Evolutionary conservation across 1,140 invertebrate species (phyloP).

Genomic region (Drosophila seguyi): DNA sequence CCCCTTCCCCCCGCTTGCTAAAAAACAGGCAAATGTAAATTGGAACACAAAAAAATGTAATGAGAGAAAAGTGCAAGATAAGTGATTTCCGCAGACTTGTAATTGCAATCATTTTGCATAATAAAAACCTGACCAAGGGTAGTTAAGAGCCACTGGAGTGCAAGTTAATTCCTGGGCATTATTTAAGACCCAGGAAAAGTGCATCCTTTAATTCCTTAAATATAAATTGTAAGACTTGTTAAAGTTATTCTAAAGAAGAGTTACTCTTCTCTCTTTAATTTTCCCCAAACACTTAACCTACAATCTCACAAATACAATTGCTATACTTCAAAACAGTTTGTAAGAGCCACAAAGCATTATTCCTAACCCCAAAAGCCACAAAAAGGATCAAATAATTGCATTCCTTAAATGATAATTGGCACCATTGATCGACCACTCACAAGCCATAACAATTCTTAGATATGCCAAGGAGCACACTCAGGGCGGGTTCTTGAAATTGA

Average conservation of each 20-base stretch:
- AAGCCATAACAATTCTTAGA: constrained; percentile 25
- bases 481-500: constrained; percentile 11
- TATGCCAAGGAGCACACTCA: constrained; percentile 18
- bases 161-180: not conserved
- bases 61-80: constrained; percentile 3
- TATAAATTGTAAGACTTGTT: too few relatives aligned
- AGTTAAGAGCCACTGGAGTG: constrained; percentile 2
- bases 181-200: not conserved
- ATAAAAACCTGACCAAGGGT: not conserved
- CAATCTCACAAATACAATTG: not conserved
- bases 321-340: not conserved
- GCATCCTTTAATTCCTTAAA: not conserved
- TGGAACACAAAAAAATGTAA: not conserved
- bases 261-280: too few relatives aligned
- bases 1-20: not conserved
- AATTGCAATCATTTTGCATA: constrained; percentile 16
- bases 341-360: not conserved
- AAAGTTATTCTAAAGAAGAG: too few relatives aligned
- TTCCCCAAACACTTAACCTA: not conserved
- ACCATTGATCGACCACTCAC: constrained; percentile 9
- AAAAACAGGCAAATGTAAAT: constrained; percentile 17
- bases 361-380: not conserved
- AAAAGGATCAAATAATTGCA: not conserved
- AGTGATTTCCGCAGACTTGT: not conserved
- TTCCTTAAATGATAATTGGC: constrained; percentile 34